These are phyloP conservation scores for Phaethornis superciliosus DNA, from an alignment of 2,113 vertebrate genomes.

Conservation along the genomic window DNA sequence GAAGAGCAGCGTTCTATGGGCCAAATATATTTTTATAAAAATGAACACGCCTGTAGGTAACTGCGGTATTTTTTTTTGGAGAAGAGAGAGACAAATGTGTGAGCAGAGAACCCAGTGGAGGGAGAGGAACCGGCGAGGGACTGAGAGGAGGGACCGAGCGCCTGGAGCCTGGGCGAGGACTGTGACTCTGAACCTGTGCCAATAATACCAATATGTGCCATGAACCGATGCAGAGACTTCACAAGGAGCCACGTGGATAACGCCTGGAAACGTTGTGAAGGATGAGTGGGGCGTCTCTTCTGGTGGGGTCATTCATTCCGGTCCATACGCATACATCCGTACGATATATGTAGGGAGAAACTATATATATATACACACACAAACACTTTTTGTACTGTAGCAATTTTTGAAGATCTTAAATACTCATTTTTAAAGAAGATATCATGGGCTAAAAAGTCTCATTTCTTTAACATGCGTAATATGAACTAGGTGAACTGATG, in stretches of 20 bases:
- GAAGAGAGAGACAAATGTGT: not conserved
- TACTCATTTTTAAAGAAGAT: constrained; percentile 78
- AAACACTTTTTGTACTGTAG: constrained; percentile 80
- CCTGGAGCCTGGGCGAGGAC: constrained; percentile 74
- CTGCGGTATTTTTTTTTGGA: constrained; percentile 64
- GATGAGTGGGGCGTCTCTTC: constrained; percentile 68
- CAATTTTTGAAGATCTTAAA: constrained; percentile 81
- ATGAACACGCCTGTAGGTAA: constrained; percentile 78
- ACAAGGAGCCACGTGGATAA: constrained; percentile 28
- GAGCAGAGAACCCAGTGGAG: not conserved
- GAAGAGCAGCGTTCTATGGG: constrained; percentile 84
- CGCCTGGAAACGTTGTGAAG: constrained; percentile 6
- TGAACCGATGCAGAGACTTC: constrained; percentile 81
- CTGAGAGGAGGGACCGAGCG: not conserved
- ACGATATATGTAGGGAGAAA: constrained; percentile 56
- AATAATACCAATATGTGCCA: constrained; percentile 99
- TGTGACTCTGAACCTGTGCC: constrained; percentile 95
- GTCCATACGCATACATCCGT: constrained; percentile 70
- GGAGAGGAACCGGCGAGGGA: not conserved
- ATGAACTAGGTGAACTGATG: constrained; percentile 50
- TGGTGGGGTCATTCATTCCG: constrained; percentile 71
- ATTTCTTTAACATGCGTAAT: constrained; percentile 72
- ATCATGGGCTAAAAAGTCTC: constrained; percentile 67
- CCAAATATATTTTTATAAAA: constrained; percentile 99
- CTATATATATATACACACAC: constrained; percentile 70